Evolutionary conservation across 2,113 vertebrate genomes (phyloP).

Genomic region (Mus pahari): DNA sequence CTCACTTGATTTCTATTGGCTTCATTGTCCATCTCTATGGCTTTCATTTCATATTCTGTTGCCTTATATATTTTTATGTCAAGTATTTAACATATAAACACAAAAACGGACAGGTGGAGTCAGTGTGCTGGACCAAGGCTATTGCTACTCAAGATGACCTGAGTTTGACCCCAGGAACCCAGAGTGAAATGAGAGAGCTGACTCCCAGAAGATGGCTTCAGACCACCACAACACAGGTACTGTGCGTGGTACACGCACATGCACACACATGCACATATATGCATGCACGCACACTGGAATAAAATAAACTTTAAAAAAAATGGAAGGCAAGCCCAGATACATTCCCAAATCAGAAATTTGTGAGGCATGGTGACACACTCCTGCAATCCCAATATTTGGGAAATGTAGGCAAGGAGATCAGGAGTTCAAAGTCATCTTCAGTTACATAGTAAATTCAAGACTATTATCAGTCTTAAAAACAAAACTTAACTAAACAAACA

Average conservation of each 20-base stretch:
- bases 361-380: background rate
- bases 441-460: background rate
- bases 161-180: background rate
- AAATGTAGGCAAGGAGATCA: background rate
- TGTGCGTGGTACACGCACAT: background rate
- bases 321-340: background rate
- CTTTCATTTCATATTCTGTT: conserved; percentile 18
- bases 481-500: background rate
- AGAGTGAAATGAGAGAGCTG: background rate
- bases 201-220: background rate
- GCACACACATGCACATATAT: background rate
- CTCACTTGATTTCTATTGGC: background rate
- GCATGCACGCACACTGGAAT: too few species aligned
- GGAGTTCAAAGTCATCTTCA: background rate
- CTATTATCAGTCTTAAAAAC: background rate
- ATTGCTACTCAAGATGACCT: background rate
- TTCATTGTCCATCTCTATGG: conserved; percentile 5
- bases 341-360: conserved; percentile 9
- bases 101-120: background rate
- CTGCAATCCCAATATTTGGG: background rate
- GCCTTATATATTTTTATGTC: background rate
- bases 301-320: background rate
- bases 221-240: too few species aligned
- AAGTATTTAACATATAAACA: conserved; percentile 1
- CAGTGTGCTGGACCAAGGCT: background rate